Conservation (phyloP, 1,140 invertebrate species). For the Cydia amplana region DNA sequence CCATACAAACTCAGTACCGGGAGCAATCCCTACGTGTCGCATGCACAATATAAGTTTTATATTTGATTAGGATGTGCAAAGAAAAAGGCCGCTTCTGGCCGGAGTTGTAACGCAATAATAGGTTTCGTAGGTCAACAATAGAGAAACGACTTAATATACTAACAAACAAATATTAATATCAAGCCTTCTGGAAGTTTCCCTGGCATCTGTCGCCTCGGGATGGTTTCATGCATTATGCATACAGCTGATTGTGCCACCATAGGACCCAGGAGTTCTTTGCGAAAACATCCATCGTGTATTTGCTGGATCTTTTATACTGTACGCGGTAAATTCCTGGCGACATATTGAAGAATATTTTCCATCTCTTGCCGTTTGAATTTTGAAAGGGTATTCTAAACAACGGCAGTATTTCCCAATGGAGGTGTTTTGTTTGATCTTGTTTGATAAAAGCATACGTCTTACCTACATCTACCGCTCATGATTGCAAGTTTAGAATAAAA, state of each 20-base stretch:
- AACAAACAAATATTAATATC: constrained; percentile 63
- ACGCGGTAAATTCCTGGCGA: constrained; percentile 48
- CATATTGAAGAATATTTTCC: constrained; percentile 40
- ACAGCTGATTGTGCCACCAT: constrained; percentile 61
- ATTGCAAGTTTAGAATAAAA: too few relatives aligned
- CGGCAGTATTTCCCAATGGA: neutral
- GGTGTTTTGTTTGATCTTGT: neutral
- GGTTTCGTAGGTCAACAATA: constrained; percentile 19
- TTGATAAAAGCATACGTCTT: neutral
- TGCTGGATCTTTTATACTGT: constrained; percentile 42
- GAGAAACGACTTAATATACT: constrained; percentile 16
- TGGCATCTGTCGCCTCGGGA: constrained; percentile 59
- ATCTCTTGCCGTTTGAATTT: constrained; percentile 11
- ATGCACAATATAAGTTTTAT: neutral
- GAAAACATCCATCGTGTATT: constrained; percentile 60
- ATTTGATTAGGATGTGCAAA: neutral
- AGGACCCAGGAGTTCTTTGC: constrained; percentile 55
- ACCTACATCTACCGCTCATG: too few relatives aligned
- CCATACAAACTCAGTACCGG: too few relatives aligned
- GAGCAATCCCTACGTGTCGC: too few relatives aligned
- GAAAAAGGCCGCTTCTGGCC: neutral
- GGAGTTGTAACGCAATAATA: neutral
- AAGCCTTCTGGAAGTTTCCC: constrained; percentile 50
- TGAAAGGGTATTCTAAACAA: neutral
- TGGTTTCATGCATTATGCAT: constrained; percentile 69